phyloP scores from a whole-genome alignment of 2,797 vertebrate genomes.

The Oryzias sinensis region DNA sequence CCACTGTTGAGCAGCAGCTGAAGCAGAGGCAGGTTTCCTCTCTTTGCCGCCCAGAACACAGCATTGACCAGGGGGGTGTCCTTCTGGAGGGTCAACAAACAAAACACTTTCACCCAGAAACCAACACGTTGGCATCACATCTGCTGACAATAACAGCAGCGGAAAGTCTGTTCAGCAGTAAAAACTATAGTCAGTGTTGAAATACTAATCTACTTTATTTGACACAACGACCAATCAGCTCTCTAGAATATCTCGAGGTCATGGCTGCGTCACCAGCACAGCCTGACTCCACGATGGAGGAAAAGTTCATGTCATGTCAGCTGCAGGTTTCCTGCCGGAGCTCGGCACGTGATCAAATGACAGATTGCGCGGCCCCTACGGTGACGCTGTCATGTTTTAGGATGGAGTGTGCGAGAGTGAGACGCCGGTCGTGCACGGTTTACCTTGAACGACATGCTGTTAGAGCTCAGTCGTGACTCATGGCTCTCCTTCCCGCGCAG shows the following conservation, averaged over 20 bases:
- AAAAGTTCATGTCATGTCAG: too few species aligned
- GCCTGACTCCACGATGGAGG: too few species aligned
- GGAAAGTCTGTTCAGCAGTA: neutral
- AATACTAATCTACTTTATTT: too few species aligned
- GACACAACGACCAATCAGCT: too few species aligned
- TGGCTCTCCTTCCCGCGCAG: slow-evolving; percentile 49
- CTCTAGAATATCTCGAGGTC: too few species aligned
- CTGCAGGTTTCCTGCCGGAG: too few species aligned
- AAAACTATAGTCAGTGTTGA: too few species aligned
- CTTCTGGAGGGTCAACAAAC: slow-evolving; percentile 82
- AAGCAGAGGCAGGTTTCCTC: slow-evolving; percentile 93
- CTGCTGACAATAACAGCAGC: slow-evolving; percentile 16
- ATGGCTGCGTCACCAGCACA: too few species aligned
- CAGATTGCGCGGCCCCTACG: too few species aligned
- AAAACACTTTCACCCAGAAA: slow-evolving; percentile 41
- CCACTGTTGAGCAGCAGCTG: slow-evolving; percentile 96
- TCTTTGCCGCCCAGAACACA: slow-evolving; percentile 94
- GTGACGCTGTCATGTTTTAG: too few species aligned
- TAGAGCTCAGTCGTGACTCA: slow-evolving; percentile 75
- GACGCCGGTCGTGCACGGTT: slow-evolving; percentile 30
- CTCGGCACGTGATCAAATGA: too few species aligned
- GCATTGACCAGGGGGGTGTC: slow-evolving; percentile 97
- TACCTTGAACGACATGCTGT: slow-evolving; percentile 95
- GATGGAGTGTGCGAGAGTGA: too few species aligned
- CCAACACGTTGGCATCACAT: slow-evolving; percentile 42